Conservation (phyloP, 64 coral and sea anemone genomes). For the Montipora foliosa region DNA sequence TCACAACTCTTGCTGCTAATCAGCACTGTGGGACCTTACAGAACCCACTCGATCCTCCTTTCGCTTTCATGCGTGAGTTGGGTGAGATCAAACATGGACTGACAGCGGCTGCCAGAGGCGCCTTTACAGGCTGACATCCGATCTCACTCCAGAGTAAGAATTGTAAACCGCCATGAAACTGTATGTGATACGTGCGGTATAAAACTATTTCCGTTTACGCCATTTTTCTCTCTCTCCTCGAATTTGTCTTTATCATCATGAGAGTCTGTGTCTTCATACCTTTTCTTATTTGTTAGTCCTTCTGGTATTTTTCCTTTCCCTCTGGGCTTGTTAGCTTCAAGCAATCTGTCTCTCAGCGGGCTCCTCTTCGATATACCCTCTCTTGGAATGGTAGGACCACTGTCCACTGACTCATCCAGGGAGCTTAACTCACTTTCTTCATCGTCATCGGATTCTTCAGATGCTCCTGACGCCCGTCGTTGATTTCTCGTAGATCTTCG, state of each 20-base stretch:
- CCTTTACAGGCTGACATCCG: too few relatives aligned
- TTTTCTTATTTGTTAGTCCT: background rate
- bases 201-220: background rate
- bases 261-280: background rate
- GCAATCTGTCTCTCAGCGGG: background rate
- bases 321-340: background rate
- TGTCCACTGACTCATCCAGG: conserved; percentile 12
- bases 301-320: background rate
- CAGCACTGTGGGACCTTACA: too few relatives aligned
- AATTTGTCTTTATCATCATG: background rate
- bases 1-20: too few relatives aligned
- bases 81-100: too few relatives aligned
- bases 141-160: too few relatives aligned
- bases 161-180: too few relatives aligned
- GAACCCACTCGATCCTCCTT: too few relatives aligned
- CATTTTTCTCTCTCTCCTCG: background rate
- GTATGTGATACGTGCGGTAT: too few relatives aligned
- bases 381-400: background rate
- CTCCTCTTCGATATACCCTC: background rate
- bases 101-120: too few relatives aligned
- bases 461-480: background rate
- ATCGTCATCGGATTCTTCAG: background rate
- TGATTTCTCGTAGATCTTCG: conserved; percentile 28
- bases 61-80: too few relatives aligned
- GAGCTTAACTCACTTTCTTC: background rate